phyloP scores from a whole-genome alignment of 1,140 invertebrate species.

The Leptinotarsa texana region DNA sequence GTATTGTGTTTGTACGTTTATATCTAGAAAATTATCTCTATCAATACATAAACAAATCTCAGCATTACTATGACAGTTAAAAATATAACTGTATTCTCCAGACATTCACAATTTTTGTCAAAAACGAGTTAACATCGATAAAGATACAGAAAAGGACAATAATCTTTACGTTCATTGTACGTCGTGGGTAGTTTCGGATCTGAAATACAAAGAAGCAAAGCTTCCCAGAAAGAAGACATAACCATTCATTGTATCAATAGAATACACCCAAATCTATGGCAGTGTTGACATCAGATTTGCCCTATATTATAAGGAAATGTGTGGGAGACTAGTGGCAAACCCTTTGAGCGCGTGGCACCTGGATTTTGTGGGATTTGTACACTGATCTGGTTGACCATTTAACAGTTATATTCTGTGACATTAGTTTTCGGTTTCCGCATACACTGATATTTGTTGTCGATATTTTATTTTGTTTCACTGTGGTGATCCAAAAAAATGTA shows the following conservation, averaged over 20 bases:
- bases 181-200: neutral
- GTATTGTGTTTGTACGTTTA: too few relatives aligned
- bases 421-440: neutral
- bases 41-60: too few relatives aligned
- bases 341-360: slow-evolving; percentile 27
- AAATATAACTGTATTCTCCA: too few relatives aligned
- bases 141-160: neutral
- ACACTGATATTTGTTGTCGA: too few relatives aligned
- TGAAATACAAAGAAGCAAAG: neutral
- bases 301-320: slow-evolving; percentile 26
- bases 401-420: slow-evolving; percentile 14
- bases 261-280: slow-evolving; percentile 15
- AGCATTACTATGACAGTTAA: too few relatives aligned
- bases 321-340: slow-evolving; percentile 23
- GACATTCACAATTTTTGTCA: neutral
- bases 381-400: slow-evolving; percentile 19
- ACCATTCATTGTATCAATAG: slow-evolving; percentile 20
- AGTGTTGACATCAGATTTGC: slow-evolving; percentile 27
- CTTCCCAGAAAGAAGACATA: slow-evolving; percentile 17
- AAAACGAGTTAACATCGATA: neutral
- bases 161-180: slow-evolving; percentile 1
- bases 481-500: too few relatives aligned
- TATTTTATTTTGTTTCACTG: too few relatives aligned
- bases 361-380: slow-evolving; percentile 15
- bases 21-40: too few relatives aligned